Evolutionary conservation across 2,888 invertebrate species (phyloP).

Genomic region (Euplexia lucipara): DNA sequence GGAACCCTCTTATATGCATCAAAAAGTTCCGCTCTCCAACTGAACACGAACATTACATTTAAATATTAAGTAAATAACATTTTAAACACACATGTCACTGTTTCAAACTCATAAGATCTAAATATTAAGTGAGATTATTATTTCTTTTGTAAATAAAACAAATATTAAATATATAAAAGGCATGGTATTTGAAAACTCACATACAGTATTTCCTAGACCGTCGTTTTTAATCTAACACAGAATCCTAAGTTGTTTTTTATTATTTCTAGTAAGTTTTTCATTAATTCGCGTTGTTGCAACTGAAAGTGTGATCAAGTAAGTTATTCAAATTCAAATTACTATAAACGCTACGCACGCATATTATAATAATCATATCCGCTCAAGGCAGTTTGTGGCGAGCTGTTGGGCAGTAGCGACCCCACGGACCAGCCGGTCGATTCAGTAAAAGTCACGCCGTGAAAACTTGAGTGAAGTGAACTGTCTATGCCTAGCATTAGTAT

Average conservation of each 20-base stretch:
- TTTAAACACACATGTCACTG: not conserved
- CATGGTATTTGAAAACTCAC: not conserved
- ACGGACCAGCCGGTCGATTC: too few species aligned
- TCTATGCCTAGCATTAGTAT: too few species aligned
- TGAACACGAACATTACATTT: not conserved
- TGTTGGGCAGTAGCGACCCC: too few species aligned
- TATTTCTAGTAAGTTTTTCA: not conserved
- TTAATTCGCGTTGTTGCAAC: not conserved
- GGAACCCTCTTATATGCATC: not conserved
- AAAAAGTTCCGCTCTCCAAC: not conserved
- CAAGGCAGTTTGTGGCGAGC: too few species aligned
- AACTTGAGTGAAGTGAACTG: too few species aligned
- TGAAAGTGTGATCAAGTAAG: slow-evolving; percentile 12
- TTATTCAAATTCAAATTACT: not conserved
- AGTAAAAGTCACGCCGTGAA: too few species aligned
- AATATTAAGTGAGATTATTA: too few species aligned
- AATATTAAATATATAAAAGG: slow-evolving; percentile 12
- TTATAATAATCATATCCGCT: too few species aligned
- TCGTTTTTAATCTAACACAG: not conserved
- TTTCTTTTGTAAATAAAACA: too few species aligned
- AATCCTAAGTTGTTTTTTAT: not conserved
- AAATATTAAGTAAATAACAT: slow-evolving; percentile 22
- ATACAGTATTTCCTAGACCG: not conserved
- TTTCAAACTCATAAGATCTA: not conserved
- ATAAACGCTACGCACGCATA: too few species aligned